Percentiles rank a stretch among this genome's conserved stretches.
phyloP scores from a whole-genome alignment of 2,113 vertebrate species.

The Stigmatopora argus region DNA sequence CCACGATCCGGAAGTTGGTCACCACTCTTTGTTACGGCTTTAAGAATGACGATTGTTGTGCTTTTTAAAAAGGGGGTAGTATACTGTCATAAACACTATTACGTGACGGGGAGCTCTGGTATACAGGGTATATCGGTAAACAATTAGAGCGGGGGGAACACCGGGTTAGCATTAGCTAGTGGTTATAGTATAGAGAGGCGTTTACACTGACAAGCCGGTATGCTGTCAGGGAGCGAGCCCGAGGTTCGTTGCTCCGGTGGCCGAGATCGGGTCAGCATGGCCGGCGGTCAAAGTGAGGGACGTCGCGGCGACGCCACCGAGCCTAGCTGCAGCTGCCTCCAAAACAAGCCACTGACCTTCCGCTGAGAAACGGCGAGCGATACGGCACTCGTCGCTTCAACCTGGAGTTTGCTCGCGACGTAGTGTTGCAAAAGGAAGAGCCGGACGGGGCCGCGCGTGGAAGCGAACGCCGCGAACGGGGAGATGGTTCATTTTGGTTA shows the following conservation, averaged over 20 bases:
- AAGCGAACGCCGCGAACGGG: slow-evolving; percentile 19
- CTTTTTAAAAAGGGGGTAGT: neutral
- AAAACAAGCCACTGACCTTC: slow-evolving; percentile 80
- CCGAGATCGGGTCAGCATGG: slow-evolving; percentile 30
- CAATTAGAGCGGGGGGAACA: neutral
- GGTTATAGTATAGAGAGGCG: slow-evolving; percentile 44
- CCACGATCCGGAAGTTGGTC: neutral
- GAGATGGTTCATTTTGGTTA: slow-evolving; percentile 71
- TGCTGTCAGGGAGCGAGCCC: neutral
- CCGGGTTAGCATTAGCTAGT: slow-evolving; percentile 33
- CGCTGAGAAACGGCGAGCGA: slow-evolving; percentile 55
- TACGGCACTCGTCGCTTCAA: neutral
- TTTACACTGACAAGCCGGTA: slow-evolving; percentile 10
- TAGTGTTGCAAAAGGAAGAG: neutral
- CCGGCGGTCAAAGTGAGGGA: slow-evolving; percentile 68
- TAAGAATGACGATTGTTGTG: neutral
- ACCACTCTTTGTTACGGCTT: neutral
- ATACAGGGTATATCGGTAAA: neutral
- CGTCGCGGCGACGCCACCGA: slow-evolving; percentile 65
- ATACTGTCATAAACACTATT: neutral
- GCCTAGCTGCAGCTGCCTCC: slow-evolving; percentile 60
- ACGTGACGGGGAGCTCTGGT: neutral
- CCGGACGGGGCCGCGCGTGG: neutral
- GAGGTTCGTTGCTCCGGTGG: slow-evolving; percentile 22
- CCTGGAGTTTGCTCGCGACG: slow-evolving; percentile 17